Base-by-base conservation (phyloP, 2,888 invertebrate genomes). In the Agrotis segetum region DNA sequence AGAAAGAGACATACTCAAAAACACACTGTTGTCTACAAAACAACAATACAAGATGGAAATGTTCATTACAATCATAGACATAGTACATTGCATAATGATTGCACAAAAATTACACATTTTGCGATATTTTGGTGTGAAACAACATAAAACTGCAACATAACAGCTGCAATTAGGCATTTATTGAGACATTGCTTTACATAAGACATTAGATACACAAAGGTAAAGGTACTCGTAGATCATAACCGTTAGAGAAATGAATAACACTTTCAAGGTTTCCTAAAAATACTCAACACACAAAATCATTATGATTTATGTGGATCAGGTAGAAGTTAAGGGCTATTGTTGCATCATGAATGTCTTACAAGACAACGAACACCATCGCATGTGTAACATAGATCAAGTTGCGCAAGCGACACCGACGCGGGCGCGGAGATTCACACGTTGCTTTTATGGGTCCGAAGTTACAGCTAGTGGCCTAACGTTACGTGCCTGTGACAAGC, bases 281-380 rank as follows among this genome's bases (percentile, higher is more conserved):
- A 46, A 58, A 19, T 19, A 19, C 0, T 9, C 21, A 16, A n/a
- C 53, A 52, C 21, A 59, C 21, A 7, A 49, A 68, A 47, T 0
- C 46, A 62, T 67, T 56, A 67, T 46, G 49, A 40, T 6, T 69
- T 63, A 72, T 67, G 49, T 29, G 13, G 24, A 82, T 73, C 68
- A 73, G 82, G 73, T 69, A 69, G 64, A 67, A 61, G 50, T 24
- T 47, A 64, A 75, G 64, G 82, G 74, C 67, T 74, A 80, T 80
- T 79, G 68, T 83, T 83, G 59, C 76, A 62, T 71, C 79, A 79
- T 3, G 6, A 64, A 7, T 34, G 34, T 34, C 34, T 78, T 69
- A 69, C 82, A 61, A 55, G n/a, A 67, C 58, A 65, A 11, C 53
- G 29, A 60, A 44, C 62, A 66, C 67, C 75, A 75, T 78, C n/a